These are phyloP conservation scores for Chiridota heheva DNA, from an alignment of 35 echinoderm and acorn worm species.

Conservation along the genomic window DNA sequence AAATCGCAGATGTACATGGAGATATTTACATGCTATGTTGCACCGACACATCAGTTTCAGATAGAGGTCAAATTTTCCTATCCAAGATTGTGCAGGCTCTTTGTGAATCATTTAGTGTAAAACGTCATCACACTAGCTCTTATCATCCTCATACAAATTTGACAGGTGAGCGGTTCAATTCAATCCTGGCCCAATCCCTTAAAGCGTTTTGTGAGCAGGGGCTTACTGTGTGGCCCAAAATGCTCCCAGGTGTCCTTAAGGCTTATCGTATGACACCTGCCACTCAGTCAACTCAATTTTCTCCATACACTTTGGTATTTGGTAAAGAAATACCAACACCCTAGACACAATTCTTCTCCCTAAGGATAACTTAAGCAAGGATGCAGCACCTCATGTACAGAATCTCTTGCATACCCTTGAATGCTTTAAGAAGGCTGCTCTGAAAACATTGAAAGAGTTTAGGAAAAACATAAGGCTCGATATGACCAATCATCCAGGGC, in stretches of 20 bases:
- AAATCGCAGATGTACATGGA: slow-evolving; percentile 53
- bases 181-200: slow-evolving; percentile 43
- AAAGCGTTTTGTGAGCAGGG: slow-evolving; percentile 36
- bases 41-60: slow-evolving; percentile 44
- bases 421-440: slow-evolving; percentile 16
- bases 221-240: slow-evolving; percentile 20
- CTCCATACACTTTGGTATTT: slow-evolving; percentile 47
- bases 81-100: slow-evolving; percentile 19
- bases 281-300: slow-evolving; percentile 57
- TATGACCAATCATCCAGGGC: slow-evolving; percentile 12
- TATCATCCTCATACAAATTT: slow-evolving; percentile 67
- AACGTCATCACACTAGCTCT: slow-evolving; percentile 40
- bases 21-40: slow-evolving; percentile 55
- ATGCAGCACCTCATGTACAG: neutral
- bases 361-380: neutral
- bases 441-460: slow-evolving; percentile 9
- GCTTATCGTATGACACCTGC: slow-evolving; percentile 53
- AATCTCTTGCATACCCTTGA: slow-evolving; percentile 30
- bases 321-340: slow-evolving; percentile 41
- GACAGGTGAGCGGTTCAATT: slow-evolving; percentile 54
- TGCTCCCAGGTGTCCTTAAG: slow-evolving; percentile 52
- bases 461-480: neutral
- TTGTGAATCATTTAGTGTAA: slow-evolving; percentile 43
- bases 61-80: slow-evolving; percentile 53
- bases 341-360: slow-evolving; percentile 47